Base-by-base conservation (phyloP, 2,113 vertebrate genomes). In the Gavia stellata region DNA sequence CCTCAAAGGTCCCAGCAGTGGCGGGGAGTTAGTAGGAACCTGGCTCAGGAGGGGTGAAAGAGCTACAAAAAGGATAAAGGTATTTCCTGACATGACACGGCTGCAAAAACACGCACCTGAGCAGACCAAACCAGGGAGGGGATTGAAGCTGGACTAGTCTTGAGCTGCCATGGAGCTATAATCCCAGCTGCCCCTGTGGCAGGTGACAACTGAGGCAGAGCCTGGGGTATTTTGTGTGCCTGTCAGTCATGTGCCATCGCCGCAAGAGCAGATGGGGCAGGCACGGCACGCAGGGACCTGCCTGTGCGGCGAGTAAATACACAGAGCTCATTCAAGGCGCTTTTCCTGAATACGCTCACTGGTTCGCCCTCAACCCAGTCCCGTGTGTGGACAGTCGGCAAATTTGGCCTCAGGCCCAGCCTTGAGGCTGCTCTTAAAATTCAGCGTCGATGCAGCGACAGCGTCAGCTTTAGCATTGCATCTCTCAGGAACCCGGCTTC, bases 361-460 rank as follows among this genome's bases (percentile, higher is more conserved):
- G 68, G 31, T 75, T 94, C 89, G 65, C 87, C 94, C 95, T 92
- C 95, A 95, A 5, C 87, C 84, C 78, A 18, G 84, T 85, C 91
- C 94, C 10, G 1, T 2, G 6, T 67, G 84, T 14, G 92, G 96
- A 79, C 96, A 91, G 84, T 95, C 87, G 20, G 95, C 78, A 82
- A 24, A 82, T 80, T 56, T 96, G 95, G 96, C 96, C 95, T 95
- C 93, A 82, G 95, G 96, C 94, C 96, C 96, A 96, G 96, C 95
- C 96, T 97, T 79, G 87, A 96, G 95, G 96, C 95, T 94, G 93
- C 94, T 96, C 89, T 97, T 95, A 87, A 96, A 92, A 97, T 96
- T 96, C 96, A 96, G 89, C 3, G 52, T 56, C 0, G 91, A 19
- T 74, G 86, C 91, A 52, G 82, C 0, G 5, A 19, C 40, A 4